Conservation (phyloP, 2,113 vertebrate genomes). For the Cyphomyrus discorhynchus region DNA sequence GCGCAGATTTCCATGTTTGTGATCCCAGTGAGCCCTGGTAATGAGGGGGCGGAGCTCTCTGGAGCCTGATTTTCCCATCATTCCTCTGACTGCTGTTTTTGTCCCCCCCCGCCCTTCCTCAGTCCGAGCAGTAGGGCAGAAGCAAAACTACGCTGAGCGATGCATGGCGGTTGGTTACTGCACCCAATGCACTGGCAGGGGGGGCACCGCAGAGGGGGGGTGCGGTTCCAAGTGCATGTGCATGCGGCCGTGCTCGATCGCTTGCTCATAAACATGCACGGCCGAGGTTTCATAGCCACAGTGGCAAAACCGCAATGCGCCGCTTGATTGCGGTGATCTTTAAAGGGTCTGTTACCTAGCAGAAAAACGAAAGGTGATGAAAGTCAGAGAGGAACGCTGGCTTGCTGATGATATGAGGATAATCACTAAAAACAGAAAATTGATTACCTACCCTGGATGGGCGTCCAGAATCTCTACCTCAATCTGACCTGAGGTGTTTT, state of each 20-base stretch:
- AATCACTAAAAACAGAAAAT: neutral
- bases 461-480: neutral
- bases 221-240: neutral
- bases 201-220: neutral
- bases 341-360: neutral
- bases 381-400: neutral
- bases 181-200: neutral
- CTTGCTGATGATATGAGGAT: neutral
- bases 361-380: neutral
- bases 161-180: neutral
- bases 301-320: neutral
- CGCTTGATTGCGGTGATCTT: neutral
- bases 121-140: neutral
- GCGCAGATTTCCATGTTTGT: neutral
- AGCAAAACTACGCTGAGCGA: neutral
- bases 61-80: neutral
- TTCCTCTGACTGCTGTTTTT: neutral
- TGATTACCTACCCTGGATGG: neutral
- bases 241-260: neutral
- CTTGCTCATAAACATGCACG: neutral
- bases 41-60: neutral
- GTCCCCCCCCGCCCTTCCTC: neutral
- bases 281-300: neutral
- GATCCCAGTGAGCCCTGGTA: neutral
- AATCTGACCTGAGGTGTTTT: neutral